Conservation (phyloP, 2,797 vertebrate species). For the Danio jaintianensis region DNA sequence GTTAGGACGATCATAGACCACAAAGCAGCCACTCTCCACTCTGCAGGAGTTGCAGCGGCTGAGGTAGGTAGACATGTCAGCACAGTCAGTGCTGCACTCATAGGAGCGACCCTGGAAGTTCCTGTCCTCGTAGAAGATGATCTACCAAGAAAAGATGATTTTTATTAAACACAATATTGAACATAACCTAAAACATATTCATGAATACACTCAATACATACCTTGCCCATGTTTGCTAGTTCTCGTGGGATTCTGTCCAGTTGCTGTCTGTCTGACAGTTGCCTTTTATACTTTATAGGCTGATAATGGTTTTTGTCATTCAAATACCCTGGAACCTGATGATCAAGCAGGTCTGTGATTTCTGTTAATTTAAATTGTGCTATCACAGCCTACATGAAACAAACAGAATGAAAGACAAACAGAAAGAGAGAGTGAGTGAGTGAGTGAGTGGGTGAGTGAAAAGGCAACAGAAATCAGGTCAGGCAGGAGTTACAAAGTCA, state of each 20-base stretch:
- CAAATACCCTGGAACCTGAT: constrained; percentile 77
- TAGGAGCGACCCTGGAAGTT: constrained; percentile 65
- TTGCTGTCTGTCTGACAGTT: constrained; percentile 66
- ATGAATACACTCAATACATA: constrained; percentile 56
- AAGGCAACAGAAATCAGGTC: neutral
- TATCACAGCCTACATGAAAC: constrained; percentile 66
- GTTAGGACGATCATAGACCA: constrained; percentile 59
- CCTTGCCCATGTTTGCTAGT: constrained; percentile 78
- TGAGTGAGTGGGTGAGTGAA: neutral
- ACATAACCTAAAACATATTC: neutral
- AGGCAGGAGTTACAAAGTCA: constrained; percentile 8
- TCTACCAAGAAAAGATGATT: constrained; percentile 36
- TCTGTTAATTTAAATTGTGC: constrained; percentile 72
- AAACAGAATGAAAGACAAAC: constrained; percentile 32
- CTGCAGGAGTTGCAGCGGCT: constrained; percentile 61
- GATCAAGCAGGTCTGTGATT: constrained; percentile 77
- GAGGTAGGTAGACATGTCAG: constrained; percentile 62
- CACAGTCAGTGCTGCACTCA: constrained; percentile 61
- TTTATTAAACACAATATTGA: neutral
- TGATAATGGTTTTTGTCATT: constrained; percentile 74
- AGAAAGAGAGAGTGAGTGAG: constrained; percentile 2
- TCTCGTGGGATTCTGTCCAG: constrained; percentile 75
- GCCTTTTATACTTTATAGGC: constrained; percentile 76
- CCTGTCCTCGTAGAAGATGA: constrained; percentile 63
- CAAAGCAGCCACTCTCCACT: constrained; percentile 63